Base-by-base conservation (phyloP, 1,140 invertebrate species). In the Drosophila nebulosa region DNA sequence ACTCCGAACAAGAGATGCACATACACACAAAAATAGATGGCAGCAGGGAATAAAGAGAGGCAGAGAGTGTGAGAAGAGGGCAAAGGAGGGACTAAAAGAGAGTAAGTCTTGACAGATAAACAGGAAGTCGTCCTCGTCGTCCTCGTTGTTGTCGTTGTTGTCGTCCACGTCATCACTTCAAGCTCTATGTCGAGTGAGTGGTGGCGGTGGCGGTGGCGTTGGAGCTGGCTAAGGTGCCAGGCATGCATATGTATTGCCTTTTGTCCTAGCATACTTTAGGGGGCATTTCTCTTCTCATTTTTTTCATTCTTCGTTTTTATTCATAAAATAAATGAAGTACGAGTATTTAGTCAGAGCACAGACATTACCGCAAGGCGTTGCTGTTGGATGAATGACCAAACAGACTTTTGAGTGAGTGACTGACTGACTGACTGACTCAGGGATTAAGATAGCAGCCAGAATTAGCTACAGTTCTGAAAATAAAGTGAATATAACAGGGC, bases 251-350 rank as follows among this genome's bases (percentile, higher is more conserved):
- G 63, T 68, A 78, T 60, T 74, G 67, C 70, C 72, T 68, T 71
- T 78, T 78, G 75, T 78, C 64, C 73, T 62, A 46, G 60, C 32
- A 57, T 27, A 63, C 66, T 79, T 62, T 51, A 22, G 27, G 55
- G 36, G 35, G 53, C 36, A 50, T 26, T 22, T 35, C 56, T 57
- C 46, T 56, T 42, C 68, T 69, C 68, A n/a, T 57, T 70, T 50
- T 52, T 74, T 84, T 57, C 55, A 14, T 58, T 55, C 52, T 53
- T 35, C 27, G 70, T 78, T 75, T 71, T 86, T 85, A 86, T 85
- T 85, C 81, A 85, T 85, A 80, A 78, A 86, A 85, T 85, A 85
- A 85, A 85, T 85, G 81, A 86, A 86, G 81, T 74, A 74, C 70
- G 51, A 74, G 71, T 80, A 85, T 85, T 85, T 85, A 85, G 81